Percentiles rank a stretch among this genome's conserved stretches.
Conservation (phyloP, 2,113 vertebrate species). For the Plestiodon gilberti region DNA sequence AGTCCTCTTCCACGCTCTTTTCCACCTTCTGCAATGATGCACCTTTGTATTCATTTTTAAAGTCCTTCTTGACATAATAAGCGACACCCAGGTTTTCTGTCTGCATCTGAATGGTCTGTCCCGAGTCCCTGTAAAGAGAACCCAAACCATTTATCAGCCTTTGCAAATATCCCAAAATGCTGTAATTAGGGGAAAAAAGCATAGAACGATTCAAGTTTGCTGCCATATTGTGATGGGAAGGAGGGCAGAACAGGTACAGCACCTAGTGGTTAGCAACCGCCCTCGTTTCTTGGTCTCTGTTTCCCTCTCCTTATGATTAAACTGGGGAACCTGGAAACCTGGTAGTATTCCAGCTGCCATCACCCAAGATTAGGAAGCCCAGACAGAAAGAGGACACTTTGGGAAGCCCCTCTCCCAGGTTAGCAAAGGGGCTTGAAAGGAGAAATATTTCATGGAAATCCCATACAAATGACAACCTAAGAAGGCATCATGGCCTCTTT, state of each 20-base stretch:
- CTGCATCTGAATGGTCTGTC: constrained; percentile 91
- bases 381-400: too few species aligned
- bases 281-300: too few species aligned
- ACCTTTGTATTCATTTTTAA: constrained; percentile 94
- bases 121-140: constrained; percentile 83
- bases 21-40: constrained; percentile 90
- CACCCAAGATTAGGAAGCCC: too few species aligned
- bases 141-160: constrained; percentile 11
- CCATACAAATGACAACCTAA: background rate
- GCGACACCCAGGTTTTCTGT: constrained; percentile 90
- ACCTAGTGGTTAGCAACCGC: too few species aligned
- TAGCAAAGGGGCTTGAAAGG: background rate
- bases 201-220: background rate
- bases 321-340: too few species aligned
- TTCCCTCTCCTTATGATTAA: too few species aligned
- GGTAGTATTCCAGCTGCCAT: too few species aligned
- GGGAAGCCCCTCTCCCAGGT: too few species aligned
- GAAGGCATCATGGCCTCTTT: background rate
- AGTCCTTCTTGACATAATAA: constrained; percentile 94
- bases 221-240: background rate
- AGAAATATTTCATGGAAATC: background rate
- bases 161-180: background rate
- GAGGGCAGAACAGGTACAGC: too few species aligned
- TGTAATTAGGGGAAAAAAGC: background rate
- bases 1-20: constrained; percentile 97